Evolutionary conservation across 2,113 vertebrate genomes (phyloP).

Genomic region (Nesoenas mayeri): DNA sequence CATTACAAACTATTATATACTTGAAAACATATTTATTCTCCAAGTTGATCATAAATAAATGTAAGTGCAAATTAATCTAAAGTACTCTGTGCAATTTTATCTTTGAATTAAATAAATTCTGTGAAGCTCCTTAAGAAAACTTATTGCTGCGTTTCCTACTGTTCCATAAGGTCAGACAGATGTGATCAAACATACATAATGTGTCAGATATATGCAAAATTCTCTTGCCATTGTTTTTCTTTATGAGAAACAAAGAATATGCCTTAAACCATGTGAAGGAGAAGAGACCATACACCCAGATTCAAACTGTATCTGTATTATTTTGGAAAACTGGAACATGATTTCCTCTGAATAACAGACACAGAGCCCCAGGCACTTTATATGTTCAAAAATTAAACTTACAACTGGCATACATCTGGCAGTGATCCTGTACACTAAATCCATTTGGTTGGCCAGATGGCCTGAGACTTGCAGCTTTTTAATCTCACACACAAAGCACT

Average conservation of each 20-base stretch:
- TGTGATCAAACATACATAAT: slow-evolving; percentile 28
- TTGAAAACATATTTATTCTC: slow-evolving; percentile 58
- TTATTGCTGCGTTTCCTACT: slow-evolving; percentile 15
- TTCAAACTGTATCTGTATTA: not conserved
- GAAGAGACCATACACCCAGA: not conserved
- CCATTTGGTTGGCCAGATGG: slow-evolving; percentile 87
- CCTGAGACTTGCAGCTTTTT: slow-evolving; percentile 86
- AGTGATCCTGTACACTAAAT: slow-evolving; percentile 76
- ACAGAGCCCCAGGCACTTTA: slow-evolving; percentile 78
- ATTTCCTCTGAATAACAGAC: slow-evolving; percentile 65
- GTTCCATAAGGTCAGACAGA: slow-evolving; percentile 50
- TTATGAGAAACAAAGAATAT: not conserved
- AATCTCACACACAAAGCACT: slow-evolving; percentile 84
- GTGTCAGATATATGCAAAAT: not conserved
- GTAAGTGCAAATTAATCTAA: slow-evolving; percentile 61
- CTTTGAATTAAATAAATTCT: slow-evolving; percentile 67
- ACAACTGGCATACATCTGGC: slow-evolving; percentile 85
- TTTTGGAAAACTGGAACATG: slow-evolving; percentile 54
- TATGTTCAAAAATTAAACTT: slow-evolving; percentile 88
- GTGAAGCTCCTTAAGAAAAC: slow-evolving; percentile 54
- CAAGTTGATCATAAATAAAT: slow-evolving; percentile 67
- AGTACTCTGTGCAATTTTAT: slow-evolving; percentile 54
- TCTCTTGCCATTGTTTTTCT: not conserved
- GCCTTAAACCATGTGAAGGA: slow-evolving; percentile 39
- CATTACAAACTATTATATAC: slow-evolving; percentile 28